Evolutionary conservation across 2,888 invertebrate species (phyloP).

Genomic region (Cetonia aurata): DNA sequence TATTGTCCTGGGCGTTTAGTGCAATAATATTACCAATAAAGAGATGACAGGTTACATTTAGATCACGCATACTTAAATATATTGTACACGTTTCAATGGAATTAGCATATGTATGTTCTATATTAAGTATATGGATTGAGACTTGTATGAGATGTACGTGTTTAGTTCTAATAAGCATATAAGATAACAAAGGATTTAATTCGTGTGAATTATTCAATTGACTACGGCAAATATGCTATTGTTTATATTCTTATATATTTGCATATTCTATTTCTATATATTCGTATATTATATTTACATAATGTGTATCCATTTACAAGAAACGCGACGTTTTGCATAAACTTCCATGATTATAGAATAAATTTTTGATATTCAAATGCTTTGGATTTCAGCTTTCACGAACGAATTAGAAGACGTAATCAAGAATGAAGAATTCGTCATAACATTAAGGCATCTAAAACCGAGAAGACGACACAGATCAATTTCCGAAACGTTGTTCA

Average conservation of each 20-base stretch:
- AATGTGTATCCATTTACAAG: not conserved
- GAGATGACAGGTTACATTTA: slow-evolving; percentile 13
- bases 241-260: not conserved
- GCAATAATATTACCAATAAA: slow-evolving; percentile 25
- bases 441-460: slow-evolving; percentile 69
- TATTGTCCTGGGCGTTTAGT: slow-evolving; percentile 22
- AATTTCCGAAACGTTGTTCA: slow-evolving; percentile 69
- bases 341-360: not conserved
- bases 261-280: no score
- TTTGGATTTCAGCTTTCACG: slow-evolving; percentile 66
- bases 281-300: not conserved
- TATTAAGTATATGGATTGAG: no score
- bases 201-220: no score
- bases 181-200: no score
- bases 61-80: slow-evolving; percentile 15
- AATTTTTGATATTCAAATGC: slow-evolving; percentile 33
- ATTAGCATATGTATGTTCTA: no score
- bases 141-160: no score
- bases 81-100: not conserved
- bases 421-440: slow-evolving; percentile 69
- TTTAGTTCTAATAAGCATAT: no score
- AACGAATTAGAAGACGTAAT: slow-evolving; percentile 68
- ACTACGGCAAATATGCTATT: no score
- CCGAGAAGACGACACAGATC: slow-evolving; percentile 66
- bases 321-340: not conserved